Evolutionary conservation across 2,797 vertebrate species (phyloP), one percentile per base, ranked within the genome.

Genomic region (Sebastes nivosus): DNA sequence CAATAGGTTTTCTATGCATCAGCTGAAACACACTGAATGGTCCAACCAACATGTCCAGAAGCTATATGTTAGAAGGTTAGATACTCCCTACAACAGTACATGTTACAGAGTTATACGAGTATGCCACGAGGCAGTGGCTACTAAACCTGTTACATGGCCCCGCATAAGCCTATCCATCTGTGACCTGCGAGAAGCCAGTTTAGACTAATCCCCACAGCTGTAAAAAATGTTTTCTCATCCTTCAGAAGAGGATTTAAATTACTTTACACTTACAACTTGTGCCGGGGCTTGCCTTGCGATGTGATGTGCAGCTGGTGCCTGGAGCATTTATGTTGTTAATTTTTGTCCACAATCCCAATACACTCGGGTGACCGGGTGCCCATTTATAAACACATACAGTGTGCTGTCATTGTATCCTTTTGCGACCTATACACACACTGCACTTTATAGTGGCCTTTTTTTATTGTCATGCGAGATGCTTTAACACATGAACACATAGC

Each of bases 61-160:
- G 63, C 18, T 63, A 12, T 7, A 18, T 29, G 24, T 71, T 54
- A 14, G 80, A 87, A 80, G 82, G 83, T 83, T 70, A 77, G 81
- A 83, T 46, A 20, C 79, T 72, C 71, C 46, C 66, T 46, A 13
- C 38, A 18, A 46, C 46, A 50, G 46, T 50, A 50, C 70, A 27
- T 79, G 80, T 83, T 69, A 64, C 58, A 70, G 67, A 58, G 75
- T 36, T 67, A 68, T 63, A 22, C 34, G 32, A 83, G 72, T 74
- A 11, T 46, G 64, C 82, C 82, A 87, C 72, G 77, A 93, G 88
- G 88, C 84, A 89, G 69, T 80, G 87, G 81, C 80, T 80, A 79
- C 88, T 94, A 94, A 95, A 94, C 94, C 94, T 88, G 90, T 95
- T 95, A 93, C 87, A 93, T 84, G 90, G 89, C 70, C 76, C 81